Base-by-base conservation (phyloP, 2,797 vertebrate genomes). In the Sebastes steindachneri region DNA sequence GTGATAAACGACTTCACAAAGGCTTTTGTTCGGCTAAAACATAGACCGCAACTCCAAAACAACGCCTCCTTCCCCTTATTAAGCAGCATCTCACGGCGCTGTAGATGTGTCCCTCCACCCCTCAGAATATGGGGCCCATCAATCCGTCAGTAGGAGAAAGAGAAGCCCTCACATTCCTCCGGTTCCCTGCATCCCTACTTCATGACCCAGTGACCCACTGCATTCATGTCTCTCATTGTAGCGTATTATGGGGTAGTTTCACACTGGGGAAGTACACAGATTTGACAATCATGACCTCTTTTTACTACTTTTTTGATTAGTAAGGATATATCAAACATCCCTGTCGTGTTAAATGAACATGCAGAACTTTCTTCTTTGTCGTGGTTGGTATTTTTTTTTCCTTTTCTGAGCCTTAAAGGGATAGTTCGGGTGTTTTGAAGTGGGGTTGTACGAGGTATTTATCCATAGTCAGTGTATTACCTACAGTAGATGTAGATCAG, bases 111-210 rank as follows among this genome's bases (percentile, higher is more conserved):
- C 69, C 71, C 78, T 74, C 84, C 84, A 51, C 68, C 87, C 85
- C 85, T 68, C 53, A 73, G 90, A 92, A 93, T 88, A 93, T 87
- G 90, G 85, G 83, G 54, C 83, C 90, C 89, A 92, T 94, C 92
- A 93, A 92, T 94, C 90, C 58, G 23, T 93, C 92, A 93, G 17
- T 62, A 69, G 58, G 69, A 87, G 84, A 93, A 90, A 90, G 80
- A 89, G 80, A 82, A 75, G 78, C 63, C 57, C 75, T 79, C 45
- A 68, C 83, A 92, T 93, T 93, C 91, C 89, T 82, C 77, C 53
- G 72, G 83, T 86, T 88, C 84, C 51, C 78, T 37, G 65, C 85
- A 88, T 92, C 90, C 88, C 78, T 73, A 29, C 59, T 80, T 72
- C 54, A 14, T 83, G 90, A 92, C 93, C 94, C 68, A 63, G 7